A percentile compares a stretch with the other conserved stretches of the same genome.
Evolutionary conservation across 2,797 vertebrate species (phyloP).

Genomic region (Aratinga solstitialis): DNA sequence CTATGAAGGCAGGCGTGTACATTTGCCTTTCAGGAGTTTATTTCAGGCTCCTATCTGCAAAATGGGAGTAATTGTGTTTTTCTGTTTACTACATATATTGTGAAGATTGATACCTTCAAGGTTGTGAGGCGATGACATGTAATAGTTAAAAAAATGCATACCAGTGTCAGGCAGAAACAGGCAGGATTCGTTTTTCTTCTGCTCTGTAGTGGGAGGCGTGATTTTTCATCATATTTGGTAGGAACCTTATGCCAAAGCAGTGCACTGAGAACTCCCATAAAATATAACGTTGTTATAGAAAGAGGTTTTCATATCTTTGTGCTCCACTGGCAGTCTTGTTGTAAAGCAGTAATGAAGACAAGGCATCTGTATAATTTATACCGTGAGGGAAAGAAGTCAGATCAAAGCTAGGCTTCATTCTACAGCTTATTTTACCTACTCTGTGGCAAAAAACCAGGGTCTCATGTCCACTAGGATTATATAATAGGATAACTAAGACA

Average conservation of each 20-base stretch:
- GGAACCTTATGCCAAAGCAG: neutral
- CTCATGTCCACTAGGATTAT: neutral
- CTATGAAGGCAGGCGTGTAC: neutral
- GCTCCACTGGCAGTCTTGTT: neutral
- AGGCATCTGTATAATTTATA: neutral
- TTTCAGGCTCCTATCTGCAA: neutral
- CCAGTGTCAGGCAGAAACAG: neutral
- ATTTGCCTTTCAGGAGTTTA: neutral
- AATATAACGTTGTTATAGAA: fast-evolving
- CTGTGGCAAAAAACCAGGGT: neutral
- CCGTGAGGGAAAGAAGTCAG: neutral
- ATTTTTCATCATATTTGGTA: neutral
- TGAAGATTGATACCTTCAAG: neutral
- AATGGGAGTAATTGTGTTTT: neutral
- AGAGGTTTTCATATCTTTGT: neutral
- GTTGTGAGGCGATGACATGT: neutral
- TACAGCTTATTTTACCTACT: neutral
- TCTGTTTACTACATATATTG: neutral
- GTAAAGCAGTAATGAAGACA: neutral
- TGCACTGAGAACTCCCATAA: neutral
- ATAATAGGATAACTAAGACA: neutral
- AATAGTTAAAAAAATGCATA: neutral
- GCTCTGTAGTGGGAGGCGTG: neutral
- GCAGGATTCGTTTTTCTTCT: neutral
- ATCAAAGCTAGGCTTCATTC: neutral